Evolutionary conservation across 1,140 invertebrate genomes (phyloP).

Genomic region (Zophobas morio): DNA sequence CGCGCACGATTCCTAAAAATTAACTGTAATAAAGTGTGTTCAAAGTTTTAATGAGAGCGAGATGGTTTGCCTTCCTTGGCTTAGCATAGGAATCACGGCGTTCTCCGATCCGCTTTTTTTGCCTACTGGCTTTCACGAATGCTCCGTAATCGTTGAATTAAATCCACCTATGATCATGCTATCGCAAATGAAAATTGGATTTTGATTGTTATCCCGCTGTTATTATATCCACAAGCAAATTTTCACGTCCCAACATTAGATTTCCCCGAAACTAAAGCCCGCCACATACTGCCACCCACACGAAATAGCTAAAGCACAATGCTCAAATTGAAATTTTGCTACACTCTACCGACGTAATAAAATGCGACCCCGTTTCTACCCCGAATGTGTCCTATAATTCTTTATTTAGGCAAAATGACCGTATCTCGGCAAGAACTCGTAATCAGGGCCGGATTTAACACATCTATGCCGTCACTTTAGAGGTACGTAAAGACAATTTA

Average conservation of each 20-base stretch:
- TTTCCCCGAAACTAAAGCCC: background rate
- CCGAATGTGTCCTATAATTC: slow-evolving; percentile 13
- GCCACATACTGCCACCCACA: slow-evolving; percentile 30
- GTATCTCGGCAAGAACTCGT: slow-evolving; percentile 1
- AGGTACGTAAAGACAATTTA: no score
- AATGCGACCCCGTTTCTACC: slow-evolving; percentile 15
- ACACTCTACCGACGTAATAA: background rate
- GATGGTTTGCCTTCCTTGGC: slow-evolving; percentile 27
- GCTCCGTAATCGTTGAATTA: slow-evolving; percentile 28
- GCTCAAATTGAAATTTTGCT: slow-evolving; percentile 24
- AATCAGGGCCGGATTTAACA: slow-evolving; percentile 24
- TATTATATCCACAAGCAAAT: slow-evolving; percentile 37
- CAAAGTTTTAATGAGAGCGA: slow-evolving; percentile 32
- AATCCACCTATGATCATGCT: slow-evolving; percentile 23
- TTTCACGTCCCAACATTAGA: slow-evolving; percentile 9
- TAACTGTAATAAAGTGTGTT: slow-evolving; percentile 41
- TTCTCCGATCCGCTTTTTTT: slow-evolving; percentile 17
- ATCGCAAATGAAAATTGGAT: slow-evolving; percentile 32
- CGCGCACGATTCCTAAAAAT: slow-evolving; percentile 39
- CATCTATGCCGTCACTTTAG: slow-evolving; percentile 18
- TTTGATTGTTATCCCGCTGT: slow-evolving; percentile 36
- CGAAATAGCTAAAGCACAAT: background rate
- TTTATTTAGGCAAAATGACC: slow-evolving; percentile 33
- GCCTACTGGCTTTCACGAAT: slow-evolving; percentile 19
- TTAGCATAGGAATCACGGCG: slow-evolving; percentile 31